Evolutionary conservation across 2,888 invertebrate genomes (phyloP), one percentile per base, ranked within the genome.

Genomic region (Orthonevra nobilis): DNA sequence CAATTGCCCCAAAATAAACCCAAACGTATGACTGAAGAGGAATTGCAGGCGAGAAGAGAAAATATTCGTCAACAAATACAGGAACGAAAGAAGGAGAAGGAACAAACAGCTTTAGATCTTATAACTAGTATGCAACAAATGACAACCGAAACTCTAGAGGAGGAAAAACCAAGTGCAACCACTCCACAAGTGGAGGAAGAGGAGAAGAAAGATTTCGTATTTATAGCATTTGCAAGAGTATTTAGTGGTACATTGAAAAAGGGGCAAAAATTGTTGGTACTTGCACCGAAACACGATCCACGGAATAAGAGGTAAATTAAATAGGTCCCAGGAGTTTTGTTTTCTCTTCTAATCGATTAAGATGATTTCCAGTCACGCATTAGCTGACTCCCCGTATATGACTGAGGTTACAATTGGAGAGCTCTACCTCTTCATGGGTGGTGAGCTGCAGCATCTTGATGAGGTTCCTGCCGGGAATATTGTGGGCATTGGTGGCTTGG

Each of bases 211-310:
- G 87, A 88, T 50, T 92, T 93, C 74, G 92, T 92, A 36, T 95
- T 98, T 85, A 91, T 99, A 81, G 98, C 97, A 0, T 96, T 99
- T 90, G 97, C 97, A 12, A 92, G 98, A 85, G 92, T 99, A 28
- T 98, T 96, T 87, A 97, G 97, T 87, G 98, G 99, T 1, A 94
- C 91, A 58, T 87, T 98, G 28, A 92, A 87, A 82, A 91, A 90
- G 83, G 97, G 96, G 4, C 92, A 94, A 84, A 92, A 92, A 84
- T 89, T 98, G 3, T 97, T 92, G 88, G 94, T 96, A 12, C 89
- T 98, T 17, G 93, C 95, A 9, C 96, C 97, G 1, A 96, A 96
- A 88, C 96, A 98, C 88, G 93, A 96, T 88, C 97, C 97, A 0
- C 90, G 90, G 44, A 89, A 90, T 86, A 88, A 81, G 86, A 90